A percentile compares a stretch with the other conserved stretches of the same genome.
Evolutionary conservation across 2,113 vertebrate species (phyloP).

Genomic region (Nannospalax galili): DNA sequence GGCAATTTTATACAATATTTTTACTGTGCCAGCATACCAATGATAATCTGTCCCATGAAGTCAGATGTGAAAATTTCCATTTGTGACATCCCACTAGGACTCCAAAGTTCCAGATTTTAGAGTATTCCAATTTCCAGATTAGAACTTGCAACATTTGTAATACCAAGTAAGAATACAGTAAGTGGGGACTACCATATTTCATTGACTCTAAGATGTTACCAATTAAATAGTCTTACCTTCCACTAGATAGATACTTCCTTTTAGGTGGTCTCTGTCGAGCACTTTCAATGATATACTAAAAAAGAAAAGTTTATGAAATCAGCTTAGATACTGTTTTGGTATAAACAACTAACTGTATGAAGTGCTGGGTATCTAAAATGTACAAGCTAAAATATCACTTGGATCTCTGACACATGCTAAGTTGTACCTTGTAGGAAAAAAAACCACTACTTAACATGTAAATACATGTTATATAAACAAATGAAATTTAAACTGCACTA

Average conservation of each 20-base stretch:
- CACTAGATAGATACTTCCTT: constrained; percentile 93
- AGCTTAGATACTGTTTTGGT: constrained; percentile 5
- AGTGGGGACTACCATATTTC: background rate
- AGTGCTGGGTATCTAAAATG: background rate
- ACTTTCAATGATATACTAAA: constrained; percentile 98
- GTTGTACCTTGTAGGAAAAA: background rate
- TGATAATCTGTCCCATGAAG: background rate
- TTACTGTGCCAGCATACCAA: background rate
- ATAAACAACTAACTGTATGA: background rate
- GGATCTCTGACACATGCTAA: background rate
- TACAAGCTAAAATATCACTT: background rate
- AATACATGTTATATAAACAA: background rate
- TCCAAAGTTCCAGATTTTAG: background rate
- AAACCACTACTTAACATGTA: constrained; percentile 30
- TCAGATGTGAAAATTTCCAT: background rate
- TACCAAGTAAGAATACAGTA: background rate
- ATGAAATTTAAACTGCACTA: constrained; percentile 14
- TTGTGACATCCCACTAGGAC: background rate
- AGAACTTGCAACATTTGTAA: background rate
- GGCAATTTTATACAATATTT: background rate
- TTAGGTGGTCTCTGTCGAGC: constrained; percentile 96
- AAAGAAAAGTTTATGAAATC: constrained; percentile 72
- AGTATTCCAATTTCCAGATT: background rate
- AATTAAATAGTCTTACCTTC: constrained; percentile 85
- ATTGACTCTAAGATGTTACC: background rate